Conservation (phyloP, 2,888 invertebrate genomes). For the Hydraecia micacea region DNA sequence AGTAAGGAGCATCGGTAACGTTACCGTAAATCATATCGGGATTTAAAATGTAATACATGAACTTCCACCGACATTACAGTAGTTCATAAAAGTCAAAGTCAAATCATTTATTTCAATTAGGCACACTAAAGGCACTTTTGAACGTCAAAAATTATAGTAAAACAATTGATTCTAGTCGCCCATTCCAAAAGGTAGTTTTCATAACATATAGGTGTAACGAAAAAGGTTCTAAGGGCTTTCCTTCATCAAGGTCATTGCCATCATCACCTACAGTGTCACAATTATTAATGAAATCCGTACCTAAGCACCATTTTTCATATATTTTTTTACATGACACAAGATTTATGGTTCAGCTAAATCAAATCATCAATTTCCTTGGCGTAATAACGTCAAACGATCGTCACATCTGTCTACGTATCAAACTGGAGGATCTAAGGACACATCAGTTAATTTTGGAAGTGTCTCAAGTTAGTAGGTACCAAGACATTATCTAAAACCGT, state of each 20-base stretch:
- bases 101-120: no score
- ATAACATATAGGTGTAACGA: no score
- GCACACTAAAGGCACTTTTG: no score
- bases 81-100: no score
- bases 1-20: not conserved
- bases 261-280: not conserved
- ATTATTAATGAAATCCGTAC: not conserved
- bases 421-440: not conserved
- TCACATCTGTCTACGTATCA: constrained; percentile 14
- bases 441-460: constrained; percentile 18
- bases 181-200: no score
- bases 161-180: no score
- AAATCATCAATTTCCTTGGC: constrained; percentile 6
- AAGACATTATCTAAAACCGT: constrained; percentile 25
- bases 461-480: not conserved
- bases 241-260: not conserved
- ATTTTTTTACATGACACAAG: not conserved
- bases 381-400: constrained; percentile 10
- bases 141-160: no score
- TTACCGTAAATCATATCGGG: not conserved
- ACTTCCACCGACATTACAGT: not conserved
- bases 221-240: no score
- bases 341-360: constrained; percentile 9
- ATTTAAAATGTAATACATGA: not conserved
- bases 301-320: constrained; percentile 5